Percentiles rank a stretch among this genome's conserved stretches.
Conservation (phyloP, 1,140 invertebrate genomes). For the Scaptodrosophila lebanonensis region DNA sequence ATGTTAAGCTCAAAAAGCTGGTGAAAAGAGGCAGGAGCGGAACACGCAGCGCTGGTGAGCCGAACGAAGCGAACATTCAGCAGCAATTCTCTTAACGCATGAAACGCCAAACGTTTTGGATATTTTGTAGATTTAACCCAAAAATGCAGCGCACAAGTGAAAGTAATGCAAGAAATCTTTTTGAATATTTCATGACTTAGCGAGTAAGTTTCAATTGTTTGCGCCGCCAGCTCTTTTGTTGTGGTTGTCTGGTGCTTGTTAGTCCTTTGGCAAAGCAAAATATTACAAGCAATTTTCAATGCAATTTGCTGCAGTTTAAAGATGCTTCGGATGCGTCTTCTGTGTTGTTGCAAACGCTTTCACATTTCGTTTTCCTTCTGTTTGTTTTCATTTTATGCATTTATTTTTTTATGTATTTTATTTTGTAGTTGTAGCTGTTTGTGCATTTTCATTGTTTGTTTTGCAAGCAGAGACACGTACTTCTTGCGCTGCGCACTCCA, state of each 20-base stretch:
- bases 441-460: constrained; percentile 25
- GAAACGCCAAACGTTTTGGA: neutral
- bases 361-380: constrained; percentile 1
- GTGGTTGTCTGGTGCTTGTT: no score
- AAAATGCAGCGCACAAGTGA: constrained; percentile 14
- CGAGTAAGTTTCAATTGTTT: constrained; percentile 4
- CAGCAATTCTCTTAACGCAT: constrained; percentile 13
- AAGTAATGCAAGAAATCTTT: constrained; percentile 9
- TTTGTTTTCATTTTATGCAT: no score
- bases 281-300: constrained; percentile 26
- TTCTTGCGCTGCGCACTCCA: constrained; percentile 8
- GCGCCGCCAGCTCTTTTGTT: neutral
- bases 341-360: constrained; percentile 2
- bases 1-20: no score
- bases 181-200: constrained; percentile 26
- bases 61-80: no score
- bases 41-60: no score
- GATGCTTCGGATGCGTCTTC: neutral
- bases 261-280: no score
- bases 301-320: constrained; percentile 28
- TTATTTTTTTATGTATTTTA: no score
- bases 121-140: neutral
- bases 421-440: no score
- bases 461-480: constrained; percentile 23
- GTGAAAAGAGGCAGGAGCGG: no score